Percentiles rank a stretch among this genome's conserved stretches.
phyloP scores from a whole-genome alignment of 2,797 vertebrate species.

The Podarcis siculus region DNA sequence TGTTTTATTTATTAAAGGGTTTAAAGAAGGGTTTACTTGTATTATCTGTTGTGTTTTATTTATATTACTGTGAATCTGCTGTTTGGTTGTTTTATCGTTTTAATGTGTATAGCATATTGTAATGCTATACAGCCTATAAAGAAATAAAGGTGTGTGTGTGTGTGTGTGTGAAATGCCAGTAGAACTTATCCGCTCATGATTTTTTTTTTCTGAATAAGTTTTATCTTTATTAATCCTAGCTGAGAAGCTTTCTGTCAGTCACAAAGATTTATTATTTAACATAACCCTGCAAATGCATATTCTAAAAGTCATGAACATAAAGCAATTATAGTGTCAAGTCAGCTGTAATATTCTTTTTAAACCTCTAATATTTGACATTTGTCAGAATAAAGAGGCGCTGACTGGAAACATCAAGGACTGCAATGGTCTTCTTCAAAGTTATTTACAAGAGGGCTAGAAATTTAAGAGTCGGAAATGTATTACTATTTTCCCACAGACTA shows the following conservation, averaged over 20 bases:
- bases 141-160: neutral
- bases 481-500: neutral
- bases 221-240: neutral
- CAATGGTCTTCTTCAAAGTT: constrained; percentile 29
- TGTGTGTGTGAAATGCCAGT: neutral
- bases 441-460: constrained; percentile 11
- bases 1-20: no score
- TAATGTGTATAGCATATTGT: no score
- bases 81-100: no score
- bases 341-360: neutral
- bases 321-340: neutral
- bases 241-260: neutral
- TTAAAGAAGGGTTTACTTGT: no score
- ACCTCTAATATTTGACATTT: neutral
- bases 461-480: constrained; percentile 40
- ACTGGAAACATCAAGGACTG: neutral
- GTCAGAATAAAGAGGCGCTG: neutral
- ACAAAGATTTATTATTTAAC: neutral
- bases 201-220: neutral
- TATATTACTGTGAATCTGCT: no score
- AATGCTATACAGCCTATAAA: no score
- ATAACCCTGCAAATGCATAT: neutral
- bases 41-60: no score
- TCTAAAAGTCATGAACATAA: neutral
- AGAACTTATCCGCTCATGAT: neutral